These are phyloP conservation scores for Empidonax traillii DNA, from an alignment of 2,113 vertebrate genomes.

Conservation along the genomic window DNA sequence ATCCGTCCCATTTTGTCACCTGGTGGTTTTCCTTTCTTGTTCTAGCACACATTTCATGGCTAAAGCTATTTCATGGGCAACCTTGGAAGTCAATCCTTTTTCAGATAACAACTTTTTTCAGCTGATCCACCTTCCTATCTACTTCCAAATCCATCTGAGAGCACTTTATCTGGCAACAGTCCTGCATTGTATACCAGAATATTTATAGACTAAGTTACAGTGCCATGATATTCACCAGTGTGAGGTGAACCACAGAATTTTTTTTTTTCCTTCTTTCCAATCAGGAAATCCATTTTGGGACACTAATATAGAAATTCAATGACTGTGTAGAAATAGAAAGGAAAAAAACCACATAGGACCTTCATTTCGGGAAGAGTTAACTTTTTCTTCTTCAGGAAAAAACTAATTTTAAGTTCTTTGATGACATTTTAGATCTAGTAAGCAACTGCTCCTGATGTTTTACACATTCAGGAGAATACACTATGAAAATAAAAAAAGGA, in stretches of 20 bases:
- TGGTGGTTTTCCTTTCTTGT: slow-evolving; percentile 42
- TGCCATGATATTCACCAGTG: neutral
- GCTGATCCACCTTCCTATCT: slow-evolving; percentile 1
- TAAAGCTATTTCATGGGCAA: slow-evolving; percentile 36
- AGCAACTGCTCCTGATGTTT: neutral
- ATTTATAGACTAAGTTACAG: neutral
- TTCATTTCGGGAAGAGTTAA: neutral
- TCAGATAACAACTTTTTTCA: slow-evolving; percentile 41
- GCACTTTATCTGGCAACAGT: neutral
- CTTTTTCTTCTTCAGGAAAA: neutral
- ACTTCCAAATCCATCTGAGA: neutral
- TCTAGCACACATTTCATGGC: slow-evolving; percentile 20
- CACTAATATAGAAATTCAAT: neutral
- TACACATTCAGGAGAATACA: neutral
- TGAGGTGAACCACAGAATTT: neutral
- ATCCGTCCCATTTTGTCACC: slow-evolving; percentile 43
- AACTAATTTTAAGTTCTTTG: neutral
- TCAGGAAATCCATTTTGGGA: neutral
- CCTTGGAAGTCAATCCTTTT: slow-evolving; percentile 29
- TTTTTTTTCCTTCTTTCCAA: neutral
- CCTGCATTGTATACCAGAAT: neutral
- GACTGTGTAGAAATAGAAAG: neutral
- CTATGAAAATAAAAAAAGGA: neutral
- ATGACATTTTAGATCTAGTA: neutral
- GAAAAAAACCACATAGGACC: rapidly evolving